Conservation (phyloP, 1,140 invertebrate genomes). For the Anastrepha obliqua region DNA sequence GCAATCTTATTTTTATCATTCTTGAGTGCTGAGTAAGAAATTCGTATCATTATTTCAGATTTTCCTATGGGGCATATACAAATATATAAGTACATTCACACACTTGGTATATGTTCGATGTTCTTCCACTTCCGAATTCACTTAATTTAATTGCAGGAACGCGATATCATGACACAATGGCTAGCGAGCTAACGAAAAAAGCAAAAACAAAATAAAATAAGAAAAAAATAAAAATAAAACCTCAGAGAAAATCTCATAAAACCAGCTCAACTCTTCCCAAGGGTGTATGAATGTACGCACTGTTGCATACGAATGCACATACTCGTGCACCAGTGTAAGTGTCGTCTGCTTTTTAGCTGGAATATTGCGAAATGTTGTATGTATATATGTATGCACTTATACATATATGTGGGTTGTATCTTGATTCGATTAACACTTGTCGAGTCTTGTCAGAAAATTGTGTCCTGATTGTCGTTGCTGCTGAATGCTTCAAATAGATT, state of each 20-base stretch:
- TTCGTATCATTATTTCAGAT: too few species aligned
- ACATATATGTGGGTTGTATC: too few species aligned
- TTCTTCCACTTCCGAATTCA: neutral
- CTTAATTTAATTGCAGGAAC: conserved; percentile 18
- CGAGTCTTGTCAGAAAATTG: too few species aligned
- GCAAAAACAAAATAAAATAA: neutral
- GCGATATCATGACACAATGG: neutral
- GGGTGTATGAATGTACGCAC: neutral
- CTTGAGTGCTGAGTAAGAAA: too few species aligned
- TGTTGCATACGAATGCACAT: neutral
- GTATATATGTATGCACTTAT: too few species aligned
- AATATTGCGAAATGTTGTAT: too few species aligned
- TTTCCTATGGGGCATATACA: too few species aligned
- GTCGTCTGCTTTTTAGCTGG: neutral
- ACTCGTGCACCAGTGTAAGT: neutral
- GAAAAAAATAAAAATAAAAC: neutral
- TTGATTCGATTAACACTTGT: too few species aligned
- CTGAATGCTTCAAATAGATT: too few species aligned
- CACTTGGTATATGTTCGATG: neutral
- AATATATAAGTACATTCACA: too few species aligned
- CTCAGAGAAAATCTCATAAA: neutral
- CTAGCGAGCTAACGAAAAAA: neutral
- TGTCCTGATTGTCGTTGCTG: too few species aligned
- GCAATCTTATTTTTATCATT: too few species aligned
- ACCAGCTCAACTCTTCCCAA: neutral